Base-by-base conservation (phyloP, 2,113 vertebrate genomes). In the Dromaius novaehollandiae region DNA sequence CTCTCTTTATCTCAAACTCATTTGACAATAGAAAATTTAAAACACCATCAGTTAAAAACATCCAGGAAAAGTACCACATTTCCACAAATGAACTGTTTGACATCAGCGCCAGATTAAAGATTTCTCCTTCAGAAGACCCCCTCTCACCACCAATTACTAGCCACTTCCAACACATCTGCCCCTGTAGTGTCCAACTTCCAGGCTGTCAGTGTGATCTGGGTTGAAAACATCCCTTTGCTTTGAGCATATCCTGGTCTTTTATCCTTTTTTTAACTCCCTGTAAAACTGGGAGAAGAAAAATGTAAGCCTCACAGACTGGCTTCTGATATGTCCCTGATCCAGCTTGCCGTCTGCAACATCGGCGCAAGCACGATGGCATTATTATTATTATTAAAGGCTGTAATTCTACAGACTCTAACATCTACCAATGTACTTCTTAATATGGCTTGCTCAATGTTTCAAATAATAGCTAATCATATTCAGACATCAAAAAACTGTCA, bases 71-170 rank as follows among this genome's bases (percentile, higher is more conserved):
- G 7, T 56, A 19, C 12, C 50, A 55, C 13, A 79, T 71, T 82
- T 87, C 32, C 48, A 85, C 21, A 88, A 58, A 87, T 21, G 65
- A 93, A 85, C 28, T 34, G 42, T 7, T 90, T 87, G 73, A 42
- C 40, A 87, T 38, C 36, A 51, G 89, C 51, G 25, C 56, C 3
- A 1, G 65, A 89, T 71, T 79, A 89, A 89, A 94, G 74, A 73
- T 87, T 94, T 81, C 30, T 70, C 88, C 60, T 78, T 92, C 65
- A 90, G 93, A 96, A 56, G 32, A 61, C 20, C 40, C 88, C 83
- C 55, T 48, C 46, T 48, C 46, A 48, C 46, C 46, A 48, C 9
- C 53, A 71, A 24, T 79, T 70, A 38, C 65, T 51, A 56, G 28
- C 38, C 74, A 56, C 4, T 0, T 79, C 51, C 70, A 89, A 82